Conservation (phyloP, 2,797 vertebrate genomes). For the Sebastes trivittatus region DNA sequence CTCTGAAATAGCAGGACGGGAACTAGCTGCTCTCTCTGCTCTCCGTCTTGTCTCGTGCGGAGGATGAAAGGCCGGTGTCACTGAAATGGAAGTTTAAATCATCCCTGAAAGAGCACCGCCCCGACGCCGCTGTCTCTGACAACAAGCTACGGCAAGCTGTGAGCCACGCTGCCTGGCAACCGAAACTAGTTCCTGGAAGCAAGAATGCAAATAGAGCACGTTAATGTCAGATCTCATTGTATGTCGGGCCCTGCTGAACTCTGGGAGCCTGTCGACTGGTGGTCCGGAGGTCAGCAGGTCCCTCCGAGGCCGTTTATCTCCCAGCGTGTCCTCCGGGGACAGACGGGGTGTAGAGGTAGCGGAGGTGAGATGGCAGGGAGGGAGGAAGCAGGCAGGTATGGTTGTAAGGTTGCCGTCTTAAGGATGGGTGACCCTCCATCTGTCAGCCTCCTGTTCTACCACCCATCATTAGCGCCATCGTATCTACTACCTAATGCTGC, state of each 20-base stretch:
- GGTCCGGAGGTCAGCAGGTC: conserved; percentile 50
- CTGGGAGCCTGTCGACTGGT: conserved; percentile 50
- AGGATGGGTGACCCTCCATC: background rate
- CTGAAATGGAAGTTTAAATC: conserved; percentile 66
- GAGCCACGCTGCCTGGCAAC: conserved; percentile 54
- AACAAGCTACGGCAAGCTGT: conserved; percentile 45
- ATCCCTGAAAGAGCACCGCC: conserved; percentile 46
- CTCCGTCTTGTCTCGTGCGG: conserved; percentile 40
- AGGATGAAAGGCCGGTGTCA: conserved; percentile 54
- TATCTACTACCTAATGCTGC: background rate
- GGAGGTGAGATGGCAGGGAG: background rate
- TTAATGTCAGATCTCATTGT: conserved; percentile 59
- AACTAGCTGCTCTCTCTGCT: background rate
- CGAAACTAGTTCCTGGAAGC: conserved; percentile 44
- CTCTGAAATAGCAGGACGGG: conserved; percentile 26
- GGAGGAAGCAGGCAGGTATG: conserved; percentile 9
- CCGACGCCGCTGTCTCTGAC: conserved; percentile 32
- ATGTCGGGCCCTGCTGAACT: conserved; percentile 31
- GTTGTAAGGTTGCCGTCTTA: background rate
- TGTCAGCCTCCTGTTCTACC: background rate
- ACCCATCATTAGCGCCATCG: background rate
- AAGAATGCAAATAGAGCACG: conserved; percentile 64
- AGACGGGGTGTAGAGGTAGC: background rate
- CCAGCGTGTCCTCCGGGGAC: conserved; percentile 20
- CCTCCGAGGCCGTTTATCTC: conserved; percentile 41